Evolutionary conservation across 1,140 invertebrate species (phyloP).

Genomic region (Drosophila takahashii): DNA sequence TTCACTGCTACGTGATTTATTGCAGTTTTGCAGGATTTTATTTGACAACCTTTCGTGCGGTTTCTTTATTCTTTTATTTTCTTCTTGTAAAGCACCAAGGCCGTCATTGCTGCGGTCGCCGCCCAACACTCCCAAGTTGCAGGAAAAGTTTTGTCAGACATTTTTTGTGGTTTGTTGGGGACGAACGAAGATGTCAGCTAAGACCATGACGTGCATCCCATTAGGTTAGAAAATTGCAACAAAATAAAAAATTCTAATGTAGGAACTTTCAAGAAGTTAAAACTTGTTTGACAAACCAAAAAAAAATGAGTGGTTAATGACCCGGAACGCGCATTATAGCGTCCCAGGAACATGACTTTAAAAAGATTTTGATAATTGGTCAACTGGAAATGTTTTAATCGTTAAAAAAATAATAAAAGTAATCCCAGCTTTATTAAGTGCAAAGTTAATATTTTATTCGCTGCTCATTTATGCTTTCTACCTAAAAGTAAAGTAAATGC

Average conservation of each 20-base stretch:
- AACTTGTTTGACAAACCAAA: background rate
- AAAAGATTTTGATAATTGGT: background rate
- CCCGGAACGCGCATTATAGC: slow-evolving; percentile 12
- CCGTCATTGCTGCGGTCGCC: slow-evolving; percentile 16
- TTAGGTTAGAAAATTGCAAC: slow-evolving; percentile 48
- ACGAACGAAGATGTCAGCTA: slow-evolving; percentile 29
- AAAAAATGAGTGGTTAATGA: slow-evolving; percentile 20
- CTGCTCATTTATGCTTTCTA: background rate
- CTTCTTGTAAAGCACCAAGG: background rate
- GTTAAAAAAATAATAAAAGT: background rate
- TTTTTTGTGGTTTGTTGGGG: slow-evolving; percentile 2
- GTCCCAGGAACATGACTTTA: background rate
- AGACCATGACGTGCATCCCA: slow-evolving; percentile 44
- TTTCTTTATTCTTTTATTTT: slow-evolving; percentile 33
- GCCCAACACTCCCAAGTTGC: background rate
- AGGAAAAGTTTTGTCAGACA: slow-evolving; percentile 24
- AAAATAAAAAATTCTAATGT: slow-evolving; percentile 39
- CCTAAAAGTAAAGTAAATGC: background rate
- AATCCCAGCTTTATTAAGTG: no score
- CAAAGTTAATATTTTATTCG: background rate
- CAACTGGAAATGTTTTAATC: background rate
- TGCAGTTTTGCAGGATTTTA: slow-evolving; percentile 72
- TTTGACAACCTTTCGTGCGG: slow-evolving; percentile 73
- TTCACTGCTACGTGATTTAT: slow-evolving; percentile 71
- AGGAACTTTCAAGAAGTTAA: slow-evolving; percentile 24